Evolutionary conservation across 2,113 vertebrate species (phyloP).

Genomic region (Platycercus adscitus): DNA sequence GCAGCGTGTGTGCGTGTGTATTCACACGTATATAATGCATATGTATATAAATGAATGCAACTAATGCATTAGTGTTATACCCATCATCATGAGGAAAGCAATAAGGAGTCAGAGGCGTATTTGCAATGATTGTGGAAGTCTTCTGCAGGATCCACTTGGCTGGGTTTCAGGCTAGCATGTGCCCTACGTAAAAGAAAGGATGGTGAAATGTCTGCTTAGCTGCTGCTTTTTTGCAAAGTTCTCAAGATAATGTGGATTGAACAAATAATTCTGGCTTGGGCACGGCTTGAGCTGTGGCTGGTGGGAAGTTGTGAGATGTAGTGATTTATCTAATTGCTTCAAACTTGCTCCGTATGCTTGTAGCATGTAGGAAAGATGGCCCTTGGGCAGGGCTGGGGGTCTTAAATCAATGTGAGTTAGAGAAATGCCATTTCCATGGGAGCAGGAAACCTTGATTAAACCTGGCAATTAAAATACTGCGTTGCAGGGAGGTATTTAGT

Average conservation of each 20-base stretch:
- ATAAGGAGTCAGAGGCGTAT: background rate
- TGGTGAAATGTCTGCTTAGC: conserved; percentile 9
- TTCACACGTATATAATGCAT: background rate
- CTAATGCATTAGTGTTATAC: background rate
- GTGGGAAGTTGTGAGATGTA: background rate
- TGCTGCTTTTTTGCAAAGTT: conserved; percentile 1
- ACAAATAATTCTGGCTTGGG: background rate
- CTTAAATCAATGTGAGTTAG: background rate
- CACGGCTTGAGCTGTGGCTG: background rate
- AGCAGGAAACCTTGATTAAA: conserved; percentile 25
- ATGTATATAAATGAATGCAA: background rate
- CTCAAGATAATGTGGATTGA: background rate
- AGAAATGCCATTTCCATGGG: background rate
- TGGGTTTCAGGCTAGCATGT: conserved; percentile 35
- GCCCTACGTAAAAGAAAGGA: background rate
- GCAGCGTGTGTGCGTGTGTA: background rate
- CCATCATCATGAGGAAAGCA: background rate
- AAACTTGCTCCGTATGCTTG: conserved; percentile 53
- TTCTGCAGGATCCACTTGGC: conserved; percentile 22
- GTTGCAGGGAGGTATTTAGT: background rate
- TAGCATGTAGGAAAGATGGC: conserved; percentile 31
- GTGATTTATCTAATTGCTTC: conserved; percentile 23
- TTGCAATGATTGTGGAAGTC: background rate
- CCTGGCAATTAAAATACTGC: conserved; percentile 30
- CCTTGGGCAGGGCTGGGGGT: conserved; percentile 34